A percentile compares a stretch with the other conserved stretches of the same genome.
These are phyloP conservation scores for Gymnocheta viridis DNA, from an alignment of 2,888 invertebrate genomes.

Conservation along the genomic window DNA sequence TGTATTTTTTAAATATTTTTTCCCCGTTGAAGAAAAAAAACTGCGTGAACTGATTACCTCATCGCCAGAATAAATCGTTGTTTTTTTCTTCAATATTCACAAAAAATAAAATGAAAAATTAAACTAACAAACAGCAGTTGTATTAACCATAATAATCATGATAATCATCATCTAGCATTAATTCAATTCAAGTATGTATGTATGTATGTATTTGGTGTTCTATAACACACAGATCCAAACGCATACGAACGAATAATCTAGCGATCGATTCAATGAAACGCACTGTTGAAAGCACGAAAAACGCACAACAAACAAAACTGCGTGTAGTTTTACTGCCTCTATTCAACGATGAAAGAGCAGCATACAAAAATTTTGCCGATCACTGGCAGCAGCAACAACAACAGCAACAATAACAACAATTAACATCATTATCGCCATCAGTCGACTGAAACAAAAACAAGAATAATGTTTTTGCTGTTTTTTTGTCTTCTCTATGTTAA, in stretches of 20 bases:
- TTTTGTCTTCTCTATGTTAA: constrained; percentile 45
- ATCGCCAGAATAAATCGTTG: constrained; percentile 55
- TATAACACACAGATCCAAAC: constrained; percentile 16
- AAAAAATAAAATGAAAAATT: constrained; percentile 7
- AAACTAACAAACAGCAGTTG: constrained; percentile 40
- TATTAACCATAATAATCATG: constrained; percentile 38
- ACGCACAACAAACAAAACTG: constrained; percentile 50
- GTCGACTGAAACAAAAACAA: constrained; percentile 42
- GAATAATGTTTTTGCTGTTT: constrained; percentile 18
- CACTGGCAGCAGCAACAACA: constrained; percentile 3
- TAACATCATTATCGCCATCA: constrained; percentile 28
- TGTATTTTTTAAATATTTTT: constrained; percentile 11
- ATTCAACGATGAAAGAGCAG: constrained; percentile 1
- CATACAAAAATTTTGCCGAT: constrained; percentile 44
- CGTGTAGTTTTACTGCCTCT: constrained; percentile 46
- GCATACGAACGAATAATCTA: not conserved
- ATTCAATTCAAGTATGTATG: constrained; percentile 27
- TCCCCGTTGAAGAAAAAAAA: constrained; percentile 36
- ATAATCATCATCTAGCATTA: constrained; percentile 43
- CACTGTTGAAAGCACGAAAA: constrained; percentile 54
- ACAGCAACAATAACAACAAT: constrained; percentile 7
- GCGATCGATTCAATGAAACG: constrained; percentile 46
- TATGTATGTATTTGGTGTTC: constrained; percentile 24
- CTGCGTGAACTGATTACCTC: constrained; percentile 69
- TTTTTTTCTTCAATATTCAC: constrained; percentile 23